Percentiles rank a stretch among this genome's conserved stretches.
Evolutionary conservation across 2,797 vertebrate species (phyloP).

Genomic region (Muscicapa striata): DNA sequence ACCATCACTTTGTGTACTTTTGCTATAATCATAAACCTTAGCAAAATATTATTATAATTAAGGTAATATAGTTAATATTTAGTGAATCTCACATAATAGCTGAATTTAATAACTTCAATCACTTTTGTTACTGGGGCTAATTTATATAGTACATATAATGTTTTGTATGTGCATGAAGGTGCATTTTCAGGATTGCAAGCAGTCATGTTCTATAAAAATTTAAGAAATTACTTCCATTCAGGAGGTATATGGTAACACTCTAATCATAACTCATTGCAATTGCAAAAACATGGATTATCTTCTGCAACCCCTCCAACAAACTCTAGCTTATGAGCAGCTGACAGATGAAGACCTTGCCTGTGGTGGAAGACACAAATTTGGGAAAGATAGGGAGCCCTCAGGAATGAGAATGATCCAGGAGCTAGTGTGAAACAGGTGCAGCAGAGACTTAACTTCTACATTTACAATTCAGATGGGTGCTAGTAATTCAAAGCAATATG

Average conservation of each 20-base stretch:
- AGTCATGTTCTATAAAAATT: not conserved
- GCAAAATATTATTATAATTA: not conserved
- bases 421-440: not conserved
- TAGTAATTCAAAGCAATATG: not conserved
- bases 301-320: not conserved
- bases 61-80: not conserved
- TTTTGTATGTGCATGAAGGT: not conserved
- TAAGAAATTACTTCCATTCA: not conserved
- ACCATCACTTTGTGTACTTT: not conserved
- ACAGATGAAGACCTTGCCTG: not conserved
- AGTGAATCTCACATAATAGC: not conserved
- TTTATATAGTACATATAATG: not conserved
- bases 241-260: not conserved
- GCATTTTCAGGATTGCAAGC: not conserved
- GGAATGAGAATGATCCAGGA: not conserved
- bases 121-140: not conserved
- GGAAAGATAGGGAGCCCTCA: not conserved
- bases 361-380: not conserved
- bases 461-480: not conserved
- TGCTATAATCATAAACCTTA: not conserved
- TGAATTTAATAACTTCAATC: not conserved
- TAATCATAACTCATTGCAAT: not conserved
- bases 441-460: not conserved
- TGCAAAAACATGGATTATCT: not conserved
- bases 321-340: not conserved